These are phyloP conservation scores for Heliconius hermathena DNA, from an alignment of 1,140 invertebrate genomes.

Conservation along the genomic window DNA sequence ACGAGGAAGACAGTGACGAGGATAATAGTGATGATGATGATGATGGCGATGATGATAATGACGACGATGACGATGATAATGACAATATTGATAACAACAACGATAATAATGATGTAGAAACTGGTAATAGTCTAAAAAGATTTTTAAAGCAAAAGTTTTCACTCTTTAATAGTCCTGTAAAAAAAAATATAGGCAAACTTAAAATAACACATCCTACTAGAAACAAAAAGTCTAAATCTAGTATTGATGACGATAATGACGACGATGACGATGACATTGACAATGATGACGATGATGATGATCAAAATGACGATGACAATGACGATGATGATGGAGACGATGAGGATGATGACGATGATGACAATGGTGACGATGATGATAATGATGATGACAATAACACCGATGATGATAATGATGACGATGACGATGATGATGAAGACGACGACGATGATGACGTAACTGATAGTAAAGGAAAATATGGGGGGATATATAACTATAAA, in stretches of 20 bases:
- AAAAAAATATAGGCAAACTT: background rate
- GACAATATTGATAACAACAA: conserved; percentile 29
- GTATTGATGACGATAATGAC: conserved; percentile 58
- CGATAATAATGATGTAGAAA: conserved; percentile 76
- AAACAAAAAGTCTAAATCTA: background rate
- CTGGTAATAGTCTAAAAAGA: conserved; percentile 43
- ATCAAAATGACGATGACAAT: conserved; percentile 73
- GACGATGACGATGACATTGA: conserved; percentile 71
- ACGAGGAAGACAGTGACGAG: conserved; percentile 70
- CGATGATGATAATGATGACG: conserved; percentile 73
- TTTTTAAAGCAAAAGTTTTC: conserved; percentile 22
- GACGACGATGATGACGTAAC: conserved; percentile 67
- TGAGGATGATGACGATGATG: conserved; percentile 71
- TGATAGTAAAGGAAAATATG: conserved; percentile 42
- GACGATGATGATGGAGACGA: conserved; percentile 72
- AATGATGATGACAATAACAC: conserved; percentile 77
- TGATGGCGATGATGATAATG: conserved; percentile 60
- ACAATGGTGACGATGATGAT: conserved; percentile 80
- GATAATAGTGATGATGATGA: conserved; percentile 74
- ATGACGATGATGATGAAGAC: conserved; percentile 71
- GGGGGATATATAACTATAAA: conserved; percentile 24
- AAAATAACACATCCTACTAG: background rate
- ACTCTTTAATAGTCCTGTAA: conserved; percentile 16
- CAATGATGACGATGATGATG: conserved; percentile 74
- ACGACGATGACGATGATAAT: conserved; percentile 65